Conservation (phyloP, 2,888 invertebrate genomes). For the Latrodectus elegans region DNA sequence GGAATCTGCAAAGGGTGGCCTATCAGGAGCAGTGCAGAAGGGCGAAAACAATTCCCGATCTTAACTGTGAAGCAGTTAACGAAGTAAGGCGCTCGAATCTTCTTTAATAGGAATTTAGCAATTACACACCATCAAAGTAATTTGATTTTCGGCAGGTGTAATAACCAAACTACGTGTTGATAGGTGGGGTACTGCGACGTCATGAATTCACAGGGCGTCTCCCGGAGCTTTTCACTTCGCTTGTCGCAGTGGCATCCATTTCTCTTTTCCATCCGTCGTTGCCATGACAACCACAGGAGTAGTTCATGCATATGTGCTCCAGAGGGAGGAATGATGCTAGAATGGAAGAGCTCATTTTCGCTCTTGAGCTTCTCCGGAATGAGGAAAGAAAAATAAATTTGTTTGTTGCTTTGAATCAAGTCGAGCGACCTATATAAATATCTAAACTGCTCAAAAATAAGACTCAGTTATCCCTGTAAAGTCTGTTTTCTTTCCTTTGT, state of each 20-base stretch:
- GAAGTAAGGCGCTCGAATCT: too few relatives aligned
- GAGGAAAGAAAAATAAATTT: too few relatives aligned
- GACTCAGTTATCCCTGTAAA: too few relatives aligned
- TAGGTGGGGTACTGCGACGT: neutral
- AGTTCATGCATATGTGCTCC: neutral
- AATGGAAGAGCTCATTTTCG: neutral
- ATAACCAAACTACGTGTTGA: neutral
- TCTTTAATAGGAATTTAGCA: neutral
- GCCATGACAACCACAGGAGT: conserved; percentile 11
- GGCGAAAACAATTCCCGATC: too few relatives aligned
- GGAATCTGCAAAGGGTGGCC: too few relatives aligned
- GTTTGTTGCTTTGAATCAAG: too few relatives aligned
- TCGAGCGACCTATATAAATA: too few relatives aligned
- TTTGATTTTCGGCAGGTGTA: conserved; percentile 7
- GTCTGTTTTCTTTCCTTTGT: too few relatives aligned
- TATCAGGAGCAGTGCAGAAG: too few relatives aligned
- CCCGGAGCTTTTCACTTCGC: neutral
- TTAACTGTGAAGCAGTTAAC: too few relatives aligned
- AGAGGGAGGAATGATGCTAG: neutral
- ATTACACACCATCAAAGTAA: conserved; percentile 15
- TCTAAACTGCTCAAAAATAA: too few relatives aligned
- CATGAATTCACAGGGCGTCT: neutral
- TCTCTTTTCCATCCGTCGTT: conserved; percentile 1
- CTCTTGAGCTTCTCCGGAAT: neutral
- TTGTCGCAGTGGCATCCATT: conserved; percentile 6